Percentiles rank a stretch among this genome's conserved stretches.
Evolutionary conservation across 1,140 invertebrate species (phyloP).

Genomic region (Berghia stephanieae): DNA sequence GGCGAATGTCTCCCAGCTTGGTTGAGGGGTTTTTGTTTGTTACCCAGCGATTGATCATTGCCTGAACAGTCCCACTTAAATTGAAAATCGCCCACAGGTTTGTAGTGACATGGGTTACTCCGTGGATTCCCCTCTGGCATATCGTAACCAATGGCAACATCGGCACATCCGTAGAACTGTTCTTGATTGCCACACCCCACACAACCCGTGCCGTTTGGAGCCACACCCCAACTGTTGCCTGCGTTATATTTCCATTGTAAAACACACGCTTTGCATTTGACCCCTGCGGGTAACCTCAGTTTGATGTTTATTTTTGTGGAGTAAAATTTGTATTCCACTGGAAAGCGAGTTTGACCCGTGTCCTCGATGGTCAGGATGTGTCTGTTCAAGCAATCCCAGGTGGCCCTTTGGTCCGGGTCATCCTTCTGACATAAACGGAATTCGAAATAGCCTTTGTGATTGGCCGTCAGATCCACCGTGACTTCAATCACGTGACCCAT

Average conservation of each 20-base stretch:
- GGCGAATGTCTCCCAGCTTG: too few relatives aligned
- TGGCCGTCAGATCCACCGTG: slow-evolving; percentile 53
- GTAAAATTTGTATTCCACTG: slow-evolving; percentile 35
- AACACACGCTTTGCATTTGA: slow-evolving; percentile 61
- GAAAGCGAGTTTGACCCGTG: slow-evolving; percentile 36
- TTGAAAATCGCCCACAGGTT: too few relatives aligned
- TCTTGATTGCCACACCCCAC: slow-evolving; percentile 59
- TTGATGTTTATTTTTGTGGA: slow-evolving; percentile 38
- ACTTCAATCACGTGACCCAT: slow-evolving; percentile 50
- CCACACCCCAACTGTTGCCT: slow-evolving; percentile 62
- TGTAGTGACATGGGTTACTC: too few relatives aligned
- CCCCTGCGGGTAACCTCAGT: slow-evolving; percentile 49
- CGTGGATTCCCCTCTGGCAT: too few relatives aligned
- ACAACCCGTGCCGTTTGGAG: slow-evolving; percentile 45
- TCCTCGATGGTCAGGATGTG: slow-evolving; percentile 42
- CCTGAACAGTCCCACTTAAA: too few relatives aligned
- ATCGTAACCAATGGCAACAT: slow-evolving; percentile 56
- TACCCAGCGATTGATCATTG: too few relatives aligned
- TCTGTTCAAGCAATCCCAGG: slow-evolving; percentile 50
- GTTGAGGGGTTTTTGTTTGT: too few relatives aligned
- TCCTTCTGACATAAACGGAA: slow-evolving; percentile 65
- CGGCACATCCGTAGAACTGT: slow-evolving; percentile 61
- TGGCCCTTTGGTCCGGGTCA: slow-evolving; percentile 48
- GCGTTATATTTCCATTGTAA: slow-evolving; percentile 66
- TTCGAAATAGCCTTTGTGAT: slow-evolving; percentile 60